A percentile compares a stretch with the other conserved stretches of the same genome.
These are phyloP conservation scores for Aurelia sp. DNA, from an alignment of 30 jellyfish, hydroid and myxozoan species.

Conservation along the genomic window DNA sequence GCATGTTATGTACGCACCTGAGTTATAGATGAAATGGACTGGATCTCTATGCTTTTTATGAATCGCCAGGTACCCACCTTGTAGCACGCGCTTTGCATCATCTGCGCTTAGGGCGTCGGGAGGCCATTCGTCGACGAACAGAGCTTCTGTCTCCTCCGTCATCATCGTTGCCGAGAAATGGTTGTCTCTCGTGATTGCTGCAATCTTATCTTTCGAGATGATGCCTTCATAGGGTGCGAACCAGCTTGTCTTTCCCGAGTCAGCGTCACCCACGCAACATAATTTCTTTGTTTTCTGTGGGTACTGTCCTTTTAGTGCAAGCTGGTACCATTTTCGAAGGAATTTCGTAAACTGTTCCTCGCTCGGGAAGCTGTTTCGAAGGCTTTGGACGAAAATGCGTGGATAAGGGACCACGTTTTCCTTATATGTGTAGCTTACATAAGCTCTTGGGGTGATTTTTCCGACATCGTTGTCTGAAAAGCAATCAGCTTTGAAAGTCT, in stretches of 20 bases:
- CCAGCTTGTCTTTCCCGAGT: slow-evolving; percentile 64
- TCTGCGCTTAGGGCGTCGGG: not conserved
- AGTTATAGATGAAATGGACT: slow-evolving; percentile 23
- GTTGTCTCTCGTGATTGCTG: slow-evolving; percentile 38
- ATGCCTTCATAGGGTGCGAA: slow-evolving; percentile 57
- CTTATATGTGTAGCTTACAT: slow-evolving; percentile 17
- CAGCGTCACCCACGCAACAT: slow-evolving; percentile 60
- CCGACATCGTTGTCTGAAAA: slow-evolving; percentile 12
- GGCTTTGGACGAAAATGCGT: not conserved
- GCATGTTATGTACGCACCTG: slow-evolving; percentile 2
- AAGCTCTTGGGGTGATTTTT: slow-evolving; percentile 9
- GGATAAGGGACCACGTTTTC: not conserved
- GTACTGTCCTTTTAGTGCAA: slow-evolving; percentile 11
- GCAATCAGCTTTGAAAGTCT: not conserved
- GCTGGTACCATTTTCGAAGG: slow-evolving; percentile 32
- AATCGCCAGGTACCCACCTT: slow-evolving; percentile 20
- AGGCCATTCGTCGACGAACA: slow-evolving; percentile 29
- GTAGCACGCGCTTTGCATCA: slow-evolving; percentile 36
- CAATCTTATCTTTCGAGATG: not conserved
- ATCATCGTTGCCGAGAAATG: slow-evolving; percentile 18
- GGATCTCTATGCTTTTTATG: slow-evolving; percentile 40
- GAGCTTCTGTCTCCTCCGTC: slow-evolving; percentile 2
- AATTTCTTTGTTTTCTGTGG: slow-evolving; percentile 43
- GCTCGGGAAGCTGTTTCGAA: slow-evolving; percentile 12
- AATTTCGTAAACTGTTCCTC: not conserved